Conservation (phyloP, 2,888 invertebrate species). For the Gonocerus acuteangulatus region DNA sequence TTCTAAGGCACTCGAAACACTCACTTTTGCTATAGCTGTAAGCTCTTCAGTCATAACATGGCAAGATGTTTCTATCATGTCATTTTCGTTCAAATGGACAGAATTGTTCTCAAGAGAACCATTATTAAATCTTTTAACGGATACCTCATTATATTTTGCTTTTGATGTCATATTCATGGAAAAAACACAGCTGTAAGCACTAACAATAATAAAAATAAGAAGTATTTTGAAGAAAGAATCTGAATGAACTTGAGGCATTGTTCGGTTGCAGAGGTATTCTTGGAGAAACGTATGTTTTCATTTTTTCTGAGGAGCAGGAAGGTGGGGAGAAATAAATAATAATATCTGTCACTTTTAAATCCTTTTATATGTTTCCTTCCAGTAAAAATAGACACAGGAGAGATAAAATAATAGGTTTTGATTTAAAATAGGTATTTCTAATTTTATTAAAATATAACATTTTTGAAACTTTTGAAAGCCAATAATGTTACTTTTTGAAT, state of each 20-base stretch:
- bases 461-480: background rate
- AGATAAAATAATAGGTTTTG: background rate
- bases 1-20: slow-evolving; percentile 19
- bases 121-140: background rate
- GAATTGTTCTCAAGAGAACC: slow-evolving; percentile 8
- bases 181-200: background rate
- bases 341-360: background rate
- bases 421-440: background rate
- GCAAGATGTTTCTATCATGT: slow-evolving; percentile 29
- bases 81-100: slow-evolving; percentile 8
- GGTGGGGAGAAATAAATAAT: background rate
- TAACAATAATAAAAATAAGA: background rate
- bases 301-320: too few species aligned
- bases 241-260: background rate
- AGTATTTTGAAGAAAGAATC: background rate
- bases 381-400: background rate
- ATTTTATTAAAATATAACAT: background rate
- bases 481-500: background rate
- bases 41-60: slow-evolving; percentile 32
- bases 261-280: slow-evolving; percentile 3
- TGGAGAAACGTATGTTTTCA: background rate
- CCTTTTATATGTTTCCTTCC: background rate
- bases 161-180: slow-evolving; percentile 11
- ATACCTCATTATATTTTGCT: background rate
- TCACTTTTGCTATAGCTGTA: slow-evolving; percentile 30